These are phyloP conservation scores for Vannuccia rotundouncinata DNA, from an alignment of 2,888 invertebrate species.

Conservation along the genomic window DNA sequence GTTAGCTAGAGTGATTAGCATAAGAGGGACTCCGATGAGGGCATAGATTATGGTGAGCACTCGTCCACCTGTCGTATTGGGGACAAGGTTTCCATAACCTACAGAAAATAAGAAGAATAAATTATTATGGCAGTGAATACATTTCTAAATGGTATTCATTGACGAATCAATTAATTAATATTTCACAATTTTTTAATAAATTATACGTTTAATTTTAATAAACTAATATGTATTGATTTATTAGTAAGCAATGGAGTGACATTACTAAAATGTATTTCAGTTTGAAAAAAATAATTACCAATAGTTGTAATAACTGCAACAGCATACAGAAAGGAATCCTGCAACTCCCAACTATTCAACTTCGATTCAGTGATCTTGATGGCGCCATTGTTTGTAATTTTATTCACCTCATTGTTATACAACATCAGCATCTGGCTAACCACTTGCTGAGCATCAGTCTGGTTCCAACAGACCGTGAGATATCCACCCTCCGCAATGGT, in stretches of 20 bases:
- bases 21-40: slow-evolving; percentile 40
- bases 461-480: background rate
- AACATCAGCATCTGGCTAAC: background rate
- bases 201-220: too few relatives aligned
- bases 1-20: slow-evolving; percentile 41
- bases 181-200: too few relatives aligned
- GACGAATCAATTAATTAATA: too few relatives aligned
- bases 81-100: slow-evolving; percentile 40
- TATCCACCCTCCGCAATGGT: too few relatives aligned
- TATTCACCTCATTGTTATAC: background rate
- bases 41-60: slow-evolving; percentile 40
- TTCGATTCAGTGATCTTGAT: background rate
- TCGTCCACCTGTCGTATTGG: slow-evolving; percentile 39
- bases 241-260: too few relatives aligned
- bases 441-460: background rate
- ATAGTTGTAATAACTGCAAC: background rate
- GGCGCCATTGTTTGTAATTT: background rate
- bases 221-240: too few relatives aligned
- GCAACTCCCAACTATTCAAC: background rate
- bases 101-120: background rate
- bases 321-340: background rate
- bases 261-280: too few relatives aligned
- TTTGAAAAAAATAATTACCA: too few relatives aligned
- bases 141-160: too few relatives aligned
- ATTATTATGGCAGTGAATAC: background rate